A percentile compares a stretch with the other conserved stretches of the same genome.
Conservation (phyloP, 2,888 invertebrate species). For the Polymixis flavicincta region DNA sequence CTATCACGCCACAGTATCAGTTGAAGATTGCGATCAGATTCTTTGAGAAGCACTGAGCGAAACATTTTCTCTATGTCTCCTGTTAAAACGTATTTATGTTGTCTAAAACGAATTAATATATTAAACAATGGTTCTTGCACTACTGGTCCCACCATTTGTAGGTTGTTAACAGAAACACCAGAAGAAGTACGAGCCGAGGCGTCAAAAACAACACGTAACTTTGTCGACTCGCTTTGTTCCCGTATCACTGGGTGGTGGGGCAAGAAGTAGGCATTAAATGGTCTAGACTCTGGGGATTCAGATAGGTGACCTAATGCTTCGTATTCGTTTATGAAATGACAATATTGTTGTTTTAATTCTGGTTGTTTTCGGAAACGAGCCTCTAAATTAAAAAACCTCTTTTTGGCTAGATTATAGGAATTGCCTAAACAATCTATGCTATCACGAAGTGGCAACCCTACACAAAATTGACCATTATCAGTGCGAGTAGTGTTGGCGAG, state of each 20-base stretch:
- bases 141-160: slow-evolving; percentile 16
- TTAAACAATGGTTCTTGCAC: not conserved
- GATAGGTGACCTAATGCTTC: not conserved
- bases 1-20: slow-evolving; percentile 17
- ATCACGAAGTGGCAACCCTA: too few relatives aligned
- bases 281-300: not conserved
- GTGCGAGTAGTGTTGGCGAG: too few relatives aligned
- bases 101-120: not conserved
- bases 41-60: not conserved
- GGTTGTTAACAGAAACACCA: slow-evolving; percentile 8
- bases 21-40: slow-evolving; percentile 16
- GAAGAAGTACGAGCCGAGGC: slow-evolving; percentile 21
- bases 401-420: too few relatives aligned
- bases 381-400: not conserved
- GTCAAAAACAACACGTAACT: slow-evolving; percentile 13
- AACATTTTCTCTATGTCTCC: slow-evolving; percentile 23
- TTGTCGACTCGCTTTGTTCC: not conserved
- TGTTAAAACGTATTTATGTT: not conserved
- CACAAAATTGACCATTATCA: too few relatives aligned
- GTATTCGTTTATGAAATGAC: not conserved
- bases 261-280: not conserved
- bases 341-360: not conserved
- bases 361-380: not conserved
- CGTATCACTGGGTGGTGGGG: not conserved
- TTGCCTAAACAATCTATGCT: too few relatives aligned